These are phyloP conservation scores for Dioctria linearis DNA, from an alignment of 2,888 invertebrate genomes.

Conservation along the genomic window DNA sequence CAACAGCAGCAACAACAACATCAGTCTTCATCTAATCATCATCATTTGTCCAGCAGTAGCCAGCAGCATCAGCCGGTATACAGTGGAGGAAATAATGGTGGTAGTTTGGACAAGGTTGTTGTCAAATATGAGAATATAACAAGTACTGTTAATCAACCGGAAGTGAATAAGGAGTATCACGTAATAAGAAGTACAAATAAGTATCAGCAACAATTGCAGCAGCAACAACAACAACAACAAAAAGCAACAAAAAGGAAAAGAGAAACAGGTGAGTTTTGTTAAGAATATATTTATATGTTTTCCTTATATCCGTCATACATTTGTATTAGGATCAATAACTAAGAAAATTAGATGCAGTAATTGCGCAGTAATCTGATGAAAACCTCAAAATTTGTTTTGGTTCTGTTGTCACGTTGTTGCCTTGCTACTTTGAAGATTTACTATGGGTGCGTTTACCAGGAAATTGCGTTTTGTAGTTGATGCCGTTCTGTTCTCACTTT, in stretches of 20 bases:
- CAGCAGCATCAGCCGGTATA: conserved; percentile 53
- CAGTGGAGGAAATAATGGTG: conserved; percentile 55
- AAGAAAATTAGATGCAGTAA: no score
- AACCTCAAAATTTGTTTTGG: no score
- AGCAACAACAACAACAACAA: conserved; percentile 57
- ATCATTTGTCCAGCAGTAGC: conserved; percentile 34
- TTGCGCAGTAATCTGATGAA: no score
- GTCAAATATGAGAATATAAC: conserved; percentile 58
- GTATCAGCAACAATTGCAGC: conserved; percentile 60
- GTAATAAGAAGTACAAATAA: conserved; percentile 60
- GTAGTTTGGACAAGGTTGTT: conserved; percentile 58
- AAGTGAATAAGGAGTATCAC: conserved; percentile 59
- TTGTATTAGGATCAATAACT: no score
- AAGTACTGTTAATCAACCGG: conserved; percentile 50
- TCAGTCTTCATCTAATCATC: conserved; percentile 48
- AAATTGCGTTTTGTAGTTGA: no score
- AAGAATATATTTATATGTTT: no score
- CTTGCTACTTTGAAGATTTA: no score
- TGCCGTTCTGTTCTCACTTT: no score
- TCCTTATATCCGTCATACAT: no score
- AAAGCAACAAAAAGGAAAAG: conserved; percentile 62
- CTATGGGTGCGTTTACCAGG: no score
- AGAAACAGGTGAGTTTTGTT: conserved; percentile 62
- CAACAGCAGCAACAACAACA: conserved; percentile 24
- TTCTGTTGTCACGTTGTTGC: no score